These are phyloP conservation scores for Tetranychus piercei DNA, from an alignment of 2,888 invertebrate species.

Conservation along the genomic window DNA sequence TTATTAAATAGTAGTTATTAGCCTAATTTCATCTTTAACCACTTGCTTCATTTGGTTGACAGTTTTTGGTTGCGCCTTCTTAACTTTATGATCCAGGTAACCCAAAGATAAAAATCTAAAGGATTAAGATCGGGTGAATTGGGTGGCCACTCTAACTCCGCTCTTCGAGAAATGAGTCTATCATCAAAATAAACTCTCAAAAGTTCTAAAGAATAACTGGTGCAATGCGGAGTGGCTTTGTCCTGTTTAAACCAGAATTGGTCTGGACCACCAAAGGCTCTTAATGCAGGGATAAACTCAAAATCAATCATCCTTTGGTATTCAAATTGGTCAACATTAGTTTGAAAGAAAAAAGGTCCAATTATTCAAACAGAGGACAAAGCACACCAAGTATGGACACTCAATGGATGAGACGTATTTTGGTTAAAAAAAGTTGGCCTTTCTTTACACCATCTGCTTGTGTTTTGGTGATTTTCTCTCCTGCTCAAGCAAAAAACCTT, in stretches of 20 bases:
- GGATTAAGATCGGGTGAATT: too few relatives aligned
- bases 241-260: constrained; percentile 5
- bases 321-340: background rate
- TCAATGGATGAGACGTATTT: background rate
- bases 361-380: background rate
- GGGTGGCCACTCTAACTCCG: background rate
- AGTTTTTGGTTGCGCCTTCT: too few relatives aligned
- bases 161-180: background rate
- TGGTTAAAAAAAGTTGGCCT: background rate
- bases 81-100: too few relatives aligned
- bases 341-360: background rate
- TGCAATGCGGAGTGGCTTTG: background rate
- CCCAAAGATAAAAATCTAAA: too few relatives aligned
- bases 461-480: background rate
- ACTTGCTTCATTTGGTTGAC: too few relatives aligned
- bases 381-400: background rate
- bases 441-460: background rate
- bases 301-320: background rate
- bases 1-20: too few relatives aligned
- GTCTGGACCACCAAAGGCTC: background rate
- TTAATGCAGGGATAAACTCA: background rate
- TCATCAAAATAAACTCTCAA: background rate
- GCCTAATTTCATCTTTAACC: too few relatives aligned
- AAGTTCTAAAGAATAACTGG: background rate
- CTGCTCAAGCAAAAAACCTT: background rate